A percentile compares a stretch with the other conserved stretches of the same genome.
Conservation (phyloP, 2,888 invertebrate species). For the Ecdyonurus torrentis region DNA sequence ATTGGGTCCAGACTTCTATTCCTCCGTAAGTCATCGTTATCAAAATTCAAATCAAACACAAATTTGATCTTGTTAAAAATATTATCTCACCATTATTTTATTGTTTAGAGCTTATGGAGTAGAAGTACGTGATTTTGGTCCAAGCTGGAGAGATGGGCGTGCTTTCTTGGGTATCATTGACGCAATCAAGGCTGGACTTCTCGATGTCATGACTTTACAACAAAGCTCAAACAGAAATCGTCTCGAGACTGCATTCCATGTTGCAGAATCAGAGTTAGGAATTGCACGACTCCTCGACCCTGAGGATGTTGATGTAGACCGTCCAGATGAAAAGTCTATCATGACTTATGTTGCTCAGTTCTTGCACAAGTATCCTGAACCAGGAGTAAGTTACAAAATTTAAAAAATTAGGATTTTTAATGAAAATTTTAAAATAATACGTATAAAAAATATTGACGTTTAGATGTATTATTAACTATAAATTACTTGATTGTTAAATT, state of each 20-base stretch:
- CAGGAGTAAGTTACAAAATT: constrained; percentile 25
- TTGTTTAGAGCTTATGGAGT: constrained; percentile 61
- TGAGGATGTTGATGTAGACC: constrained; percentile 89
- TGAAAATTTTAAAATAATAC: background rate
- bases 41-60: too few species aligned
- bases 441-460: background rate
- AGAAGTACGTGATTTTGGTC: constrained; percentile 82
- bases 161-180: constrained; percentile 93
- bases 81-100: too few species aligned
- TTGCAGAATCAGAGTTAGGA: constrained; percentile 80
- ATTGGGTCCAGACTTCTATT: constrained; percentile 87
- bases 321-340: constrained; percentile 92
- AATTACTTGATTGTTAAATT: too few species aligned
- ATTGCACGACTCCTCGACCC: constrained; percentile 84
- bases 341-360: constrained; percentile 99
- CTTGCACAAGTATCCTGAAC: constrained; percentile 85
- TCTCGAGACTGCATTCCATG: constrained; percentile 81
- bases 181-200: constrained; percentile 80
- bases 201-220: constrained; percentile 71
- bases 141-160: constrained; percentile 90
- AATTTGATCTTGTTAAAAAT: too few species aligned
- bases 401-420: background rate
- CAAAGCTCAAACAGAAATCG: constrained; percentile 62
- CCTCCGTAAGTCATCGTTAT: constrained; percentile 42
- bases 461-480: too few species aligned